phyloP scores from a whole-genome alignment of 2,888 invertebrate species.

The Chydorus sphaericus region DNA sequence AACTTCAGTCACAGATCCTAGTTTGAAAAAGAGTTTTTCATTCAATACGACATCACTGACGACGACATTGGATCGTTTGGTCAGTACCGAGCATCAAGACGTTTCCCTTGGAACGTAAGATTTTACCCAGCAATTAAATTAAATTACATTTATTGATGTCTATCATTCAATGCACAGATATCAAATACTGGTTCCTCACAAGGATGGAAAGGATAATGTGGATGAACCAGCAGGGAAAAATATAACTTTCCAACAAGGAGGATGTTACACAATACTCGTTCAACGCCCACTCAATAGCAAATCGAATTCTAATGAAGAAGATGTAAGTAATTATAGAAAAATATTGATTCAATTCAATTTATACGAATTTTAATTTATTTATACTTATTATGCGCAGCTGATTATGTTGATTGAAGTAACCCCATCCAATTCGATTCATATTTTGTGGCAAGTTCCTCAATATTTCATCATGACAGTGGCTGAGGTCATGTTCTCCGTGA shows the following conservation, averaged over 20 bases:
- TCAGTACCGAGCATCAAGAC: background rate
- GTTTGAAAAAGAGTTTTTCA: too few species aligned
- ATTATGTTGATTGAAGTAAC: slow-evolving; percentile 34
- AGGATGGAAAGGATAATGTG: background rate
- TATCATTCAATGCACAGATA: background rate
- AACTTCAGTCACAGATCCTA: background rate
- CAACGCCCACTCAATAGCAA: too few species aligned
- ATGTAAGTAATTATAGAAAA: background rate
- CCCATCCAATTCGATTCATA: slow-evolving; percentile 56
- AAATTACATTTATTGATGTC: too few species aligned
- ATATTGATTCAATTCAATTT: background rate
- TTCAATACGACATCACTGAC: background rate
- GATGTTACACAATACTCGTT: slow-evolving; percentile 1
- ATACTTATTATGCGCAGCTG: background rate
- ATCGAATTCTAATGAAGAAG: too few species aligned
- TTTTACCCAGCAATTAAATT: too few species aligned
- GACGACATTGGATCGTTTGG: background rate
- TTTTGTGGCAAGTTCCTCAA: slow-evolving; percentile 79
- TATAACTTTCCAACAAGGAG: background rate
- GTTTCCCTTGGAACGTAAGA: background rate
- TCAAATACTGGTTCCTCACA: background rate
- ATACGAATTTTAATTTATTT: background rate
- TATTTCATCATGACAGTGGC: slow-evolving; percentile 81
- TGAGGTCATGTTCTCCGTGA: slow-evolving; percentile 91
- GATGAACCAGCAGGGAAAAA: background rate